A percentile compares a stretch with the other conserved stretches of the same genome.
phyloP scores from a whole-genome alignment of 2,113 vertebrate genomes.

The Donacobius atricapilla region DNA sequence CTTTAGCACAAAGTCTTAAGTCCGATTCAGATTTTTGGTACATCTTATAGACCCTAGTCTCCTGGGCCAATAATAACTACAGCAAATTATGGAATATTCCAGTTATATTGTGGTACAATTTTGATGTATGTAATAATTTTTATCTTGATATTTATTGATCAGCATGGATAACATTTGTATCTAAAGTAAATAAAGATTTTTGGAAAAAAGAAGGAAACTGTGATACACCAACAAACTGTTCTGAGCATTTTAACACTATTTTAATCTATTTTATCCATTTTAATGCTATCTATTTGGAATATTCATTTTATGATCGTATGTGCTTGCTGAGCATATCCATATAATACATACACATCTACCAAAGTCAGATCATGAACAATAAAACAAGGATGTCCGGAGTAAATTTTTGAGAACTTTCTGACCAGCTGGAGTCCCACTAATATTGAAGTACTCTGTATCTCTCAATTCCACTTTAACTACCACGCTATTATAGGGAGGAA shows the following conservation, averaged over 20 bases:
- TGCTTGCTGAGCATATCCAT: neutral
- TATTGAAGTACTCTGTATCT: neutral
- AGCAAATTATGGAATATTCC: neutral
- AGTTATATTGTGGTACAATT: neutral
- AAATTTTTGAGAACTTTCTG: neutral
- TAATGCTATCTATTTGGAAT: neutral
- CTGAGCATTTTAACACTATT: neutral
- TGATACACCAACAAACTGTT: neutral
- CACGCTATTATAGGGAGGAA: neutral
- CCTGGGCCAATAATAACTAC: neutral
- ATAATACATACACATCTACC: neutral
- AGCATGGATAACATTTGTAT: neutral
- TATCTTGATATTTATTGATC: neutral
- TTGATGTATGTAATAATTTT: neutral
- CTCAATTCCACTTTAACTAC: neutral
- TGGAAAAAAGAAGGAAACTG: neutral
- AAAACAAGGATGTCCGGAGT: neutral
- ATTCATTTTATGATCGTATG: neutral
- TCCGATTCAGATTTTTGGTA: neutral
- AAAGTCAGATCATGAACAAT: neutral
- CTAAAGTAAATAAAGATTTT: neutral
- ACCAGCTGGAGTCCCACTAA: neutral
- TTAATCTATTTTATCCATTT: neutral
- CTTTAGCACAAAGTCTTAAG: neutral
- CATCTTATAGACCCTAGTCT: neutral